These are phyloP conservation scores for Cephus runcator DNA, from an alignment of 2,888 invertebrate genomes.

Conservation along the genomic window DNA sequence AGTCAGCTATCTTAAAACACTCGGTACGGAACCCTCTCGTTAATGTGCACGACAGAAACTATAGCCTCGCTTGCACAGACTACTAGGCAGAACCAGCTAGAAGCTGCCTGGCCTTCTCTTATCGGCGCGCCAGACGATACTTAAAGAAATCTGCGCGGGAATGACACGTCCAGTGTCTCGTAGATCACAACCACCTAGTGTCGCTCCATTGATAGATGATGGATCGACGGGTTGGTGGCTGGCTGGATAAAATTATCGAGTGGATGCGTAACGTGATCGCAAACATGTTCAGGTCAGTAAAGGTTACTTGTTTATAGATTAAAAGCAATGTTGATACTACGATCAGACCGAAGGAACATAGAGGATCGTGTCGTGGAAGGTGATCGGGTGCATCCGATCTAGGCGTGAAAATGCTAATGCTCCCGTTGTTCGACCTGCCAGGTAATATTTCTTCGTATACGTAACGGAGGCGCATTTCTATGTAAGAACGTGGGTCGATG, in stretches of 20 bases:
- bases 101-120: background rate
- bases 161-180: background rate
- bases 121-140: background rate
- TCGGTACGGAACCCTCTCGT: background rate
- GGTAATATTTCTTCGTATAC: background rate
- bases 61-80: background rate
- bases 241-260: background rate
- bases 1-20: background rate
- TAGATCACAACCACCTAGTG: background rate
- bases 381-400: background rate
- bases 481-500: background rate
- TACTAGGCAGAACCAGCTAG: background rate
- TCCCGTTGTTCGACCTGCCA: background rate
- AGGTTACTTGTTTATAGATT: conserved; percentile 1
- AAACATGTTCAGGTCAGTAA: background rate
- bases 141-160: background rate
- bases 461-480: background rate
- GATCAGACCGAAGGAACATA: background rate
- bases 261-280: background rate
- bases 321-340: background rate
- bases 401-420: background rate
- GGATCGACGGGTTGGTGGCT: background rate
- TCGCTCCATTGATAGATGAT: background rate
- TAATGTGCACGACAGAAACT: background rate
- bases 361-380: background rate